Percentiles rank a stretch among this genome's conserved stretches.
Conservation (phyloP, 1,140 invertebrate species). For the Rhyacophila brunnea region DNA sequence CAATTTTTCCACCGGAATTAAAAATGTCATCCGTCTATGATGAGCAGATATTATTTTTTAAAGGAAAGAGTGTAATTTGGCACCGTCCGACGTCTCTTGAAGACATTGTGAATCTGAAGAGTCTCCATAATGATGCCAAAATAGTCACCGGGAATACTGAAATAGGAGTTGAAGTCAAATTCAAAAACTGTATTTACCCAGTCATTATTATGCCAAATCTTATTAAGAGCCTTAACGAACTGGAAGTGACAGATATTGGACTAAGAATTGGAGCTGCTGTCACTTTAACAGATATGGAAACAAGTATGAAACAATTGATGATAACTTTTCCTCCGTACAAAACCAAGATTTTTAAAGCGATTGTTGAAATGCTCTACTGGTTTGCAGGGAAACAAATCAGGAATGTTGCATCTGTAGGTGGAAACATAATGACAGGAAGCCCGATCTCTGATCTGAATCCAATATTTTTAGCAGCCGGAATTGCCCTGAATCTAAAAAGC, state of each 20-base stretch:
- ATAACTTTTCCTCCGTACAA: slow-evolving; percentile 56
- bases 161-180: slow-evolving; percentile 90
- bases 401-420: slow-evolving; percentile 78
- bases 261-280: slow-evolving; percentile 77
- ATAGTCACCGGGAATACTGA: slow-evolving; percentile 96
- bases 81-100: slow-evolving; percentile 71
- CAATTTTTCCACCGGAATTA: slow-evolving; percentile 91
- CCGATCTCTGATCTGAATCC: slow-evolving; percentile 96
- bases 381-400: slow-evolving; percentile 95
- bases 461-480: slow-evolving; percentile 77
- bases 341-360: slow-evolving; percentile 71
- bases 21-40: slow-evolving; percentile 70
- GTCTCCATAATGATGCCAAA: slow-evolving; percentile 71
- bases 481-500: slow-evolving; percentile 55
- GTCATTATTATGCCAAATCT: slow-evolving; percentile 75
- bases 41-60: slow-evolving; percentile 64
- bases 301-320: slow-evolving; percentile 60
- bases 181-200: slow-evolving; percentile 82
- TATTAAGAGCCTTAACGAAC: slow-evolving; percentile 67
- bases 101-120: slow-evolving; percentile 74
- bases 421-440: slow-evolving; percentile 93
- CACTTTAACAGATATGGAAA: slow-evolving; percentile 73
- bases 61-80: slow-evolving; percentile 74
- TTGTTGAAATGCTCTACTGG: slow-evolving; percentile 86
- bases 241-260: slow-evolving; percentile 56